Percentiles rank a stretch among this genome's conserved stretches.
phyloP scores from a whole-genome alignment of 2,888 invertebrate genomes.

The Adineta ricciae region DNA sequence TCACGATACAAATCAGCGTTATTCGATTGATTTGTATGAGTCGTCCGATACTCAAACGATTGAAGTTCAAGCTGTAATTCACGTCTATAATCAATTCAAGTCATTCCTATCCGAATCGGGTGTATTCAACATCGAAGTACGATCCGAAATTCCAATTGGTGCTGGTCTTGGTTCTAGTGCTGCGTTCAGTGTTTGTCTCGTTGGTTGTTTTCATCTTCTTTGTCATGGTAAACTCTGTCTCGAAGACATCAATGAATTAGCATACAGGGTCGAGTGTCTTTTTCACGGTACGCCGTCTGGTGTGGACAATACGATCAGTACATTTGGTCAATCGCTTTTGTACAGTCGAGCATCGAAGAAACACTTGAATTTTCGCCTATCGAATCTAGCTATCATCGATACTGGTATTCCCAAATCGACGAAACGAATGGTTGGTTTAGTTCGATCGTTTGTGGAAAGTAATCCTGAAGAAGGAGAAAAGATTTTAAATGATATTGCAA shows the following conservation, averaged over 20 bases:
- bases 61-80: not conserved
- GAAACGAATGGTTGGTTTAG: constrained; percentile 59
- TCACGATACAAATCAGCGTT: not conserved
- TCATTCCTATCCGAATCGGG: not conserved
- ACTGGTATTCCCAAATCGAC: constrained; percentile 67
- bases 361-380: constrained; percentile 36
- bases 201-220: constrained; percentile 73
- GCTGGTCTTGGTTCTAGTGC: constrained; percentile 89
- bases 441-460: constrained; percentile 56
- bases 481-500: constrained; percentile 29
- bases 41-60: not conserved
- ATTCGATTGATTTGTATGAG: not conserved
- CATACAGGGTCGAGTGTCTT: constrained; percentile 74
- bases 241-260: constrained; percentile 67
- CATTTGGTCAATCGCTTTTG: constrained; percentile 60
- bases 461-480: constrained; percentile 33
- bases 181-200: constrained; percentile 73
- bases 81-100: constrained; percentile 51
- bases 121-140: constrained; percentile 36
- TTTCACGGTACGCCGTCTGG: constrained; percentile 92
- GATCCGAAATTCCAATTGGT: constrained; percentile 64
- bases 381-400: constrained; percentile 28
- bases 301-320: constrained; percentile 84
- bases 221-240: constrained; percentile 65
- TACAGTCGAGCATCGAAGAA: constrained; percentile 32